Evolutionary conservation across 2,888 invertebrate genomes (phyloP).

Genomic region (Nasonovia ribisnigri): DNA sequence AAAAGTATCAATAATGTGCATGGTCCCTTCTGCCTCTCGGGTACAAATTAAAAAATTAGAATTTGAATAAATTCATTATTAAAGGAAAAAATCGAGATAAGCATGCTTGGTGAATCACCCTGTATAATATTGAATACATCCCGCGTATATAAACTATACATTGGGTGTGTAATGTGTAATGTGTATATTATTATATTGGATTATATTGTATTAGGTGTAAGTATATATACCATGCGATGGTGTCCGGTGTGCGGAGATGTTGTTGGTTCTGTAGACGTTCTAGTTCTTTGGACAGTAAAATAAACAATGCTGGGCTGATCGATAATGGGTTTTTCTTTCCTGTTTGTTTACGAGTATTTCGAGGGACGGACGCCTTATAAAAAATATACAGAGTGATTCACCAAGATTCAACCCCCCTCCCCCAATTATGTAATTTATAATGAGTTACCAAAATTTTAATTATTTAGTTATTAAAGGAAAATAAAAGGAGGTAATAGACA

Average conservation of each 20-base stretch:
- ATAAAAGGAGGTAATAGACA: background rate
- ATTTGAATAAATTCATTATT: no score
- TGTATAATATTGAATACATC: background rate
- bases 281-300: background rate
- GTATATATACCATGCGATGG: no score
- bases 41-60: no score
- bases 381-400: background rate
- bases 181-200: no score
- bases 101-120: background rate
- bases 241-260: background rate
- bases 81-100: no score
- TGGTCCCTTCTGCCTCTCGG: no score
- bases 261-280: background rate
- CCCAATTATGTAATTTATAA: background rate
- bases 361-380: background rate
- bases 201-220: background rate
- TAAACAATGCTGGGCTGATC: background rate
- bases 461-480: background rate
- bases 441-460: background rate
- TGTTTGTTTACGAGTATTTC: background rate
- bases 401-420: background rate
- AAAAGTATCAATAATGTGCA: no score
- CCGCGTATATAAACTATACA: background rate
- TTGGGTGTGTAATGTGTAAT: background rate
- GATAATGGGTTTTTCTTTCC: background rate